Conservation (phyloP, 2,113 vertebrate species). For the Circaetus cinerascens region DNA sequence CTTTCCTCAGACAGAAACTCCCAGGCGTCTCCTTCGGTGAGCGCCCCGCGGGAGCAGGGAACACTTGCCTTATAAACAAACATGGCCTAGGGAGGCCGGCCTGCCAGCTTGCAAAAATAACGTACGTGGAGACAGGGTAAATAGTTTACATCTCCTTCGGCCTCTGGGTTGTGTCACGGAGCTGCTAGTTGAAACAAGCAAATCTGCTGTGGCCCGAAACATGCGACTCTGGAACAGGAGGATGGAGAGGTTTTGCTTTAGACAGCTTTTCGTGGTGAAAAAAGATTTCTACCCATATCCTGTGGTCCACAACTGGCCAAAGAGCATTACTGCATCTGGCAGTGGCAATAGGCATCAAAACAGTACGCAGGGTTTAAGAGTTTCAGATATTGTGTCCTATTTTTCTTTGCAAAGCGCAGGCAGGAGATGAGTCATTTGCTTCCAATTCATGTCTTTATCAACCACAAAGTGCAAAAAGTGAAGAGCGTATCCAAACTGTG, state of each 20-base stretch:
- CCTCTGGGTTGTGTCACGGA: constrained; percentile 25
- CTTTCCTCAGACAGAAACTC: constrained; percentile 33
- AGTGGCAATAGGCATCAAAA: neutral
- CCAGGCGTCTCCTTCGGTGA: neutral
- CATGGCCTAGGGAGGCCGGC: neutral
- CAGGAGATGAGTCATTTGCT: neutral
- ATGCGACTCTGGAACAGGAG: fast-evolving
- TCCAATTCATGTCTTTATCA: neutral
- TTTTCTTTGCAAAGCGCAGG: neutral
- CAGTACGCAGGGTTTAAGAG: fast-evolving
- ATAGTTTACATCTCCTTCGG: constrained; percentile 56
- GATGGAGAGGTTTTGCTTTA: neutral
- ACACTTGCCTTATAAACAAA: constrained; percentile 49
- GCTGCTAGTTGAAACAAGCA: neutral
- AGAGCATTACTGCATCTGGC: neutral
- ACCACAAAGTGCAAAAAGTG: neutral
- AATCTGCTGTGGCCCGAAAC: neutral
- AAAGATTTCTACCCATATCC: fast-evolving
- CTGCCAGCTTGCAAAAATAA: neutral
- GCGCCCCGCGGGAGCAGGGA: neutral
- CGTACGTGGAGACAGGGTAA: neutral
- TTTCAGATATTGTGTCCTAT: neutral
- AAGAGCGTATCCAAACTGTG: neutral
- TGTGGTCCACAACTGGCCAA: neutral
- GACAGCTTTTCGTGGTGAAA: neutral